phyloP scores from a whole-genome alignment of 2,797 vertebrate species.

The Crenichthys baileyi region DNA sequence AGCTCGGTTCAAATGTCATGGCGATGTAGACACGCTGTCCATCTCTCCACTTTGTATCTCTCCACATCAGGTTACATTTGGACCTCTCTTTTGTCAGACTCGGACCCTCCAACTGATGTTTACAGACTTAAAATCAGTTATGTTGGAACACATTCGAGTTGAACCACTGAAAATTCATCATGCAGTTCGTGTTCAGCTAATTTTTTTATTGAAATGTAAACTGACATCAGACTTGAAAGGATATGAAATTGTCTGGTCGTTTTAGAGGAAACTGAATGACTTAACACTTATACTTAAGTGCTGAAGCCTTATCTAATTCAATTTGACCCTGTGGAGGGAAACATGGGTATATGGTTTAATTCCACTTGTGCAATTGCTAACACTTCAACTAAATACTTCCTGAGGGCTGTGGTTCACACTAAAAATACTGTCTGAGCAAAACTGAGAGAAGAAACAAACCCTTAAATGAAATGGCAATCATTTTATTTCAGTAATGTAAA shows the following conservation, averaged over 20 bases:
- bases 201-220: conserved; percentile 10
- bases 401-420: conserved; percentile 21
- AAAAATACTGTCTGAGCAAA: conserved; percentile 1
- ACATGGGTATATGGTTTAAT: conserved; percentile 19
- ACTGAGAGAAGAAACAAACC: neutral
- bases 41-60: conserved; percentile 24
- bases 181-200: neutral
- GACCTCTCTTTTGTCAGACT: neutral
- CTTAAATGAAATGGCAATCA: neutral
- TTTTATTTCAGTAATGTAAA: neutral
- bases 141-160: conserved; percentile 12
- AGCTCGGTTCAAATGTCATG: conserved; percentile 42
- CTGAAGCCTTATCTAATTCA: conserved; percentile 41
- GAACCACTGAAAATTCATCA: neutral
- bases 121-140: neutral
- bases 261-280: conserved; percentile 27
- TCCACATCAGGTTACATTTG: conserved; percentile 1
- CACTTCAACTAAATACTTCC: conserved; percentile 39
- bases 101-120: neutral
- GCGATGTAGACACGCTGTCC: conserved; percentile 39
- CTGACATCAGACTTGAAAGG: conserved; percentile 14
- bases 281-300: conserved; percentile 31
- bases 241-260: conserved; percentile 31
- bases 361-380: conserved; percentile 25
- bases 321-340: conserved; percentile 40